Conservation (phyloP, 2,113 vertebrate species). For the Camelus dromedarius region DNA sequence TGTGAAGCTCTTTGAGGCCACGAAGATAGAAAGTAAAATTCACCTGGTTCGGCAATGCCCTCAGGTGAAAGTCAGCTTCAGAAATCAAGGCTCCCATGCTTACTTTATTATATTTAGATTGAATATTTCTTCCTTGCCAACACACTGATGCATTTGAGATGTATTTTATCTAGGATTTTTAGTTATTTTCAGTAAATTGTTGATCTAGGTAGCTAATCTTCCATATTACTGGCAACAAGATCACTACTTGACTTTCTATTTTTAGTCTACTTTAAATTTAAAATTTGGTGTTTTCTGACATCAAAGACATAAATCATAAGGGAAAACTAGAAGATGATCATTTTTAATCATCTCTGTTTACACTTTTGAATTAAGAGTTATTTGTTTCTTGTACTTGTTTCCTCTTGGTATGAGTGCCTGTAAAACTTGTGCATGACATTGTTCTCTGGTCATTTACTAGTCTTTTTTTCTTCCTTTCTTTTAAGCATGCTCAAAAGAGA, state of each 20-base stretch:
- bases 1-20: not conserved
- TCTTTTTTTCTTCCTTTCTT: not conserved
- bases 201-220: not conserved
- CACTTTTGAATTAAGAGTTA: constrained; percentile 8
- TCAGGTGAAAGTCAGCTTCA: not conserved
- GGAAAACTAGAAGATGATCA: not conserved
- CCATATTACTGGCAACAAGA: not conserved
- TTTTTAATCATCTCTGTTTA: constrained; percentile 33
- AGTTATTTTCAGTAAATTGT: constrained; percentile 1
- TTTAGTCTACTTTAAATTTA: constrained; percentile 47
- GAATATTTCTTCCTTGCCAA: constrained; percentile 1
- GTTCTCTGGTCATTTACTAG: not conserved
- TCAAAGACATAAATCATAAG: not conserved
- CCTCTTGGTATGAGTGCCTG: not conserved
- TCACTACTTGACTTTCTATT: constrained; percentile 21
- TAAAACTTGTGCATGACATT: not conserved
- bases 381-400: not conserved
- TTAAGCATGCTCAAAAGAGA: not conserved
- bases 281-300: constrained; percentile 19
- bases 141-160: not conserved
- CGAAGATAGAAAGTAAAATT: not conserved
- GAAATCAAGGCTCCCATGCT: not conserved
- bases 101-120: not conserved
- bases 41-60: not conserved
- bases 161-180: not conserved